Percentiles rank a stretch among this genome's conserved stretches.
phyloP scores from a whole-genome alignment of 2,888 invertebrate species.

The Gymnosoma rotundatum region DNA sequence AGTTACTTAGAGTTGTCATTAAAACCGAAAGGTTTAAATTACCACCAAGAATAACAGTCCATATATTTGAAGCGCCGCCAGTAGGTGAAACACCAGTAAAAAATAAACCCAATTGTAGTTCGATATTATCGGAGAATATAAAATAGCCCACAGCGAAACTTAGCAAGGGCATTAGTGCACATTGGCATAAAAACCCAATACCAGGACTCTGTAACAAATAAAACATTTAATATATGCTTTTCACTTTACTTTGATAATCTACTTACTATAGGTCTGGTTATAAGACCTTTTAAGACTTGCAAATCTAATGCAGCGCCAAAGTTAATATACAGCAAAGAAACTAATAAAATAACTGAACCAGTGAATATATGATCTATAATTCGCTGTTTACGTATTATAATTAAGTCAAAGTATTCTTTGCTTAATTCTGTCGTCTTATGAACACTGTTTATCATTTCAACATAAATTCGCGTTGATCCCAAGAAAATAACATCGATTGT shows the following conservation, averaged over 20 bases:
- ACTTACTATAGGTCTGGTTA: conserved; percentile 84
- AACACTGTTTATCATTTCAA: conserved; percentile 73
- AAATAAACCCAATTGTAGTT: conserved; percentile 92
- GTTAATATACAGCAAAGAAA: conserved; percentile 92
- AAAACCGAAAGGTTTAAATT: conserved; percentile 96
- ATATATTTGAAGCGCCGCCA: conserved; percentile 98
- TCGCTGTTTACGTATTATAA: conserved; percentile 85
- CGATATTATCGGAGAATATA: conserved; percentile 87
- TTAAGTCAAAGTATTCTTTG: conserved; percentile 81
- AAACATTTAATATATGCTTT: neutral
- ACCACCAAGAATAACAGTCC: conserved; percentile 95
- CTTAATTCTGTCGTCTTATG: conserved; percentile 72
- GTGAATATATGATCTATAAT: conserved; percentile 89
- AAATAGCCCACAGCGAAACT: conserved; percentile 88
- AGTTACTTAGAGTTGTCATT: conserved; percentile 95
- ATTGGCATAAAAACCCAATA: conserved; percentile 91
- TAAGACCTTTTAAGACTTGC: conserved; percentile 75
- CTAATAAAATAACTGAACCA: conserved; percentile 88
- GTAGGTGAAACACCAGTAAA: conserved; percentile 95
- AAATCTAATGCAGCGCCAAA: conserved; percentile 95
- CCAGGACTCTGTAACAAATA: conserved; percentile 72
- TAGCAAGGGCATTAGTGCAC: conserved; percentile 92
- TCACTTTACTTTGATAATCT: neutral
- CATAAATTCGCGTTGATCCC: conserved; percentile 78
- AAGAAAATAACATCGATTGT: conserved; percentile 76